Base-by-base conservation (phyloP, 2,888 invertebrate genomes). In the Eumacrocentrus americanus region DNA sequence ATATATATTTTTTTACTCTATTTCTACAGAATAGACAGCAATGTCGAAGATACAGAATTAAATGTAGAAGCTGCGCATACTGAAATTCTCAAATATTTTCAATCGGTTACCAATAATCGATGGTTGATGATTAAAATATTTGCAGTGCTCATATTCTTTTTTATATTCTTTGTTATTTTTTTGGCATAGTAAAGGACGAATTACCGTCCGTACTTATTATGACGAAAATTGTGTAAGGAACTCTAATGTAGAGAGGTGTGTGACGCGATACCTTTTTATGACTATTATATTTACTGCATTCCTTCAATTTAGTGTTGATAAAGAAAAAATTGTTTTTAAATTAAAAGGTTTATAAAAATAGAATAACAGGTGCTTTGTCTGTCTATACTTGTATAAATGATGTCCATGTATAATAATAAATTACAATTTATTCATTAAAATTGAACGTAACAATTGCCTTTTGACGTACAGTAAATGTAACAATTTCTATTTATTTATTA, bases 101-200 rank as follows among this genome's bases (percentile, higher is more conserved):
- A 95, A 81, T 92, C 92, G 58, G 93, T 99, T 35, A 94, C 97
- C 12, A 94, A 94, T 65, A 99, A 99, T 83, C 88, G 99, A 72
- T 98, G 98, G 91, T 86, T 99, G 29, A 99, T 99, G 97, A 92
- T 99, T 72, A 99, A 99, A 86, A 91, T 99, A 69, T 99, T 99
- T 83, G 98, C 92, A 55, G 94, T 99, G 64, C 86, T 99, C 57
- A 96, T 99, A 86, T 92, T 98, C 79, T 99, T 99, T 87, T 99
- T 99, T 81, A 91, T 99, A 82, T 94, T 99, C 81, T 99, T 99
- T 85, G 92, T 99, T 79, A 90, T 99, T 70, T 97, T 99, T 83
- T 86, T 98, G 86, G 94, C 96, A 74, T 92, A 89, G 85, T 63
- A 35, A 25, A 57, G 53, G 20, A 54, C 51, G 18, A 37, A 12